phyloP scores from a whole-genome alignment of 2,797 vertebrate species.

The Cossypha caffra region DNA sequence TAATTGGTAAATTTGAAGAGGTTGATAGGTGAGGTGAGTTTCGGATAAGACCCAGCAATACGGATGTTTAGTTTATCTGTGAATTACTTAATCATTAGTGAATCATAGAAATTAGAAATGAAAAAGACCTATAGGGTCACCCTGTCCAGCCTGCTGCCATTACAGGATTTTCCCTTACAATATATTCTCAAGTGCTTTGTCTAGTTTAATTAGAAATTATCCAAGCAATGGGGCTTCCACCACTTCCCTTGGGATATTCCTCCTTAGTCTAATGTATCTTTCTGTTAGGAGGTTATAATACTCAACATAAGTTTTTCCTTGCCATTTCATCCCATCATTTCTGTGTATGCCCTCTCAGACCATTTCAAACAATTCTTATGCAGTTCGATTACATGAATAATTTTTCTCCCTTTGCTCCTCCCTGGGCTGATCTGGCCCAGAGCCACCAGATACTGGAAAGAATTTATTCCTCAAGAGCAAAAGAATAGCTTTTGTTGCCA shows the following conservation, averaged over 20 bases:
- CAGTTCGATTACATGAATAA: neutral
- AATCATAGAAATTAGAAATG: slow-evolving; percentile 77
- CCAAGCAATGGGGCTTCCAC: slow-evolving; percentile 77
- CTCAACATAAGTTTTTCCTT: slow-evolving; percentile 62
- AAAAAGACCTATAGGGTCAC: slow-evolving; percentile 66
- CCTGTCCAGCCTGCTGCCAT: slow-evolving; percentile 66
- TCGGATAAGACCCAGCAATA: slow-evolving; percentile 76
- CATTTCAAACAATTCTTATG: slow-evolving; percentile 43
- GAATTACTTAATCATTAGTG: slow-evolving; percentile 81
- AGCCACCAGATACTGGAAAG: neutral
- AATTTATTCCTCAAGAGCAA: neutral
- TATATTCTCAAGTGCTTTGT: slow-evolving; percentile 76
- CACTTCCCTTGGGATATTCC: slow-evolving; percentile 73
- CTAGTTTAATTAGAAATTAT: slow-evolving; percentile 82
- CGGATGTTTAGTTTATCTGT: slow-evolving; percentile 78
- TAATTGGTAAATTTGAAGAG: slow-evolving; percentile 80
- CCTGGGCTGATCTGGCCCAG: neutral
- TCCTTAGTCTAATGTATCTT: slow-evolving; percentile 68
- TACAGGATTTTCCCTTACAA: slow-evolving; percentile 68
- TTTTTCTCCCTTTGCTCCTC: slow-evolving; percentile 42
- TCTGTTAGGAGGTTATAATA: slow-evolving; percentile 74
- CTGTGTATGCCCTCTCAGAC: slow-evolving; percentile 29
- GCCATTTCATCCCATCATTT: slow-evolving; percentile 57
- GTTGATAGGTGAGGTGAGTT: slow-evolving; percentile 79
- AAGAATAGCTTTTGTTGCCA: neutral